phyloP scores from a whole-genome alignment of 2,113 vertebrate species.

The Hepsetus odoe region DNA sequence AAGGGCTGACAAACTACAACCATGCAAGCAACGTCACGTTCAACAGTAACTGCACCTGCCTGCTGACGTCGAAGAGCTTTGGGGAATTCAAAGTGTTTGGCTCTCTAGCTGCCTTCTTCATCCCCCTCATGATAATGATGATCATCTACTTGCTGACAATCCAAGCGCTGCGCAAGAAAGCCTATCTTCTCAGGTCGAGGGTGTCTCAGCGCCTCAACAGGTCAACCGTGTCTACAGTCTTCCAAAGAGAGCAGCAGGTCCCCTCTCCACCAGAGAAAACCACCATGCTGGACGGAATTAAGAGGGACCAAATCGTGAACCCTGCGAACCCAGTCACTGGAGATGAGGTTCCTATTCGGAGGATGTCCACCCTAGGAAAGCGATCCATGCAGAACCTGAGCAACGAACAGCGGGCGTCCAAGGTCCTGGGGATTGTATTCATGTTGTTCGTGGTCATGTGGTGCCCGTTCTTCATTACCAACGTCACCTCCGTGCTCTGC shows the following conservation, averaged over 20 bases:
- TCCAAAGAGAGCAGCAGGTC: slow-evolving; percentile 78
- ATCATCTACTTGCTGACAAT: slow-evolving; percentile 95
- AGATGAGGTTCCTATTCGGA: slow-evolving; percentile 73
- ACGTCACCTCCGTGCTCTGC: slow-evolving; percentile 89
- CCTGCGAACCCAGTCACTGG: slow-evolving; percentile 43
- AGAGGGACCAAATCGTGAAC: slow-evolving; percentile 67
- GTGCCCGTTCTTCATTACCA: slow-evolving; percentile 98
- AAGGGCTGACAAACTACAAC: slow-evolving; percentile 79
- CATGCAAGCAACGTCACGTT: slow-evolving; percentile 74
- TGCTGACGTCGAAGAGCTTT: slow-evolving; percentile 82
- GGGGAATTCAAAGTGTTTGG: slow-evolving; percentile 90
- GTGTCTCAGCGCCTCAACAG: slow-evolving; percentile 80
- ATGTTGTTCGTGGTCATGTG: slow-evolving; percentile 96
- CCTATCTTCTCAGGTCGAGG: slow-evolving; percentile 84
- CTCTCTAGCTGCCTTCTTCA: slow-evolving; percentile 91
- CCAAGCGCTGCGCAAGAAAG: slow-evolving; percentile 88
- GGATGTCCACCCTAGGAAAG: slow-evolving; percentile 86
- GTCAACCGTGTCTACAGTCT: slow-evolving; percentile 82
- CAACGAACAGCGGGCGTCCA: slow-evolving; percentile 95
- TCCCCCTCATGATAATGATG: slow-evolving; percentile 94
- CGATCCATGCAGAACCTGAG: slow-evolving; percentile 92
- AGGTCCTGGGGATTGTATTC: slow-evolving; percentile 96
- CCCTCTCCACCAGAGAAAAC: slow-evolving; percentile 78
- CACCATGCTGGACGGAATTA: slow-evolving; percentile 75
- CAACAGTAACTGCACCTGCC: slow-evolving; percentile 84